phyloP scores from a whole-genome alignment of 2,797 vertebrate species.

The Schizothorax lantsangensis region DNA sequence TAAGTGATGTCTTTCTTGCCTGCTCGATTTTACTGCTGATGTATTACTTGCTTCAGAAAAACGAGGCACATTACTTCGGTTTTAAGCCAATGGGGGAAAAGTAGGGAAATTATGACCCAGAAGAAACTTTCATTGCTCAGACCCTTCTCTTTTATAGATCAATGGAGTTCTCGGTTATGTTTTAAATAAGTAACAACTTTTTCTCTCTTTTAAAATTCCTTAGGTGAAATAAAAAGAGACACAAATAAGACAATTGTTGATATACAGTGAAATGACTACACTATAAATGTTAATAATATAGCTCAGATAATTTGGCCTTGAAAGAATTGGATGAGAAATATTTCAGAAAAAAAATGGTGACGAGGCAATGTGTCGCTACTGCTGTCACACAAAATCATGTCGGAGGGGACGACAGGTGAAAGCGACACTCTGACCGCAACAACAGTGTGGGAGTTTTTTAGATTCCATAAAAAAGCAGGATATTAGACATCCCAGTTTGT shows the following conservation, averaged over 20 bases:
- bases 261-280: background rate
- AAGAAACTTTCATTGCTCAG: conserved; percentile 16
- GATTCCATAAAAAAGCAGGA: background rate
- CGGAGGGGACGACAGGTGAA: background rate
- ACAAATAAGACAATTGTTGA: background rate
- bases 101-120: conserved; percentile 4
- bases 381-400: background rate
- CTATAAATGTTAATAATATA: background rate
- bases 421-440: background rate
- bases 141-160: conserved; percentile 1
- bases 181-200: conserved; percentile 6
- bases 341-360: background rate
- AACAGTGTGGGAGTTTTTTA: background rate
- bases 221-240: background rate
- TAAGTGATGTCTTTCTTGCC: conserved; percentile 42
- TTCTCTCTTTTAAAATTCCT: background rate
- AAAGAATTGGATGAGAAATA: background rate
- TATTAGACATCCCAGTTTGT: background rate
- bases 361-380: background rate
- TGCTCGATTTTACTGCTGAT: conserved; percentile 38
- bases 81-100: conserved; percentile 5
- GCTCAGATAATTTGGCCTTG: background rate
- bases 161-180: background rate
- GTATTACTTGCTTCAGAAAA: conserved; percentile 16
- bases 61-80: background rate